Evolutionary conservation across 1,140 invertebrate genomes (phyloP).

Genomic region (Cydia pomonella): DNA sequence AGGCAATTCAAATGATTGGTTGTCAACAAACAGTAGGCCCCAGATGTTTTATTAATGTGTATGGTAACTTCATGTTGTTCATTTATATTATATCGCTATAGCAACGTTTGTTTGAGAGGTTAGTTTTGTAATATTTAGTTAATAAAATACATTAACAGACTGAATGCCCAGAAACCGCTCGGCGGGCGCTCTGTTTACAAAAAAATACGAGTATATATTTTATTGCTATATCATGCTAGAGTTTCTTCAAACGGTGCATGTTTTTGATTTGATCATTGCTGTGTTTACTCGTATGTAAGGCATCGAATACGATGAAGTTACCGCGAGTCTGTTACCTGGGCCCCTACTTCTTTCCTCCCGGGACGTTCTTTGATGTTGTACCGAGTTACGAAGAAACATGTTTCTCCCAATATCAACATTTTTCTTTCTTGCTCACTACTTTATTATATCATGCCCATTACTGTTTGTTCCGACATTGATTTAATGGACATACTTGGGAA

Average conservation of each 20-base stretch:
- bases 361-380: conserved; percentile 30
- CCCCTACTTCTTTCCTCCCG: conserved; percentile 3
- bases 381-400: conserved; percentile 28
- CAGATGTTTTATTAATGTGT: not conserved
- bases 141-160: too few relatives aligned
- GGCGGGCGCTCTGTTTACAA: too few relatives aligned
- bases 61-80: not conserved
- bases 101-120: too few relatives aligned
- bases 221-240: too few relatives aligned
- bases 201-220: too few relatives aligned
- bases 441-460: conserved; percentile 21
- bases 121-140: too few relatives aligned
- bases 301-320: not conserved
- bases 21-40: not conserved
- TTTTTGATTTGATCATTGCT: too few relatives aligned
- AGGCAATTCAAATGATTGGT: conserved; percentile 10
- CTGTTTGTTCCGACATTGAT: conserved; percentile 20
- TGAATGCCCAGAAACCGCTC: too few relatives aligned
- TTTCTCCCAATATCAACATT: conserved; percentile 24
- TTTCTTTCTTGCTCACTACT: conserved; percentile 13
- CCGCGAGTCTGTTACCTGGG: not conserved
- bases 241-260: too few relatives aligned
- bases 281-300: not conserved
- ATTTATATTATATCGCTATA: too few relatives aligned
- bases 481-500: not conserved